phyloP scores from a whole-genome alignment of 2,888 invertebrate genomes.

The Dusona sp. region DNA sequence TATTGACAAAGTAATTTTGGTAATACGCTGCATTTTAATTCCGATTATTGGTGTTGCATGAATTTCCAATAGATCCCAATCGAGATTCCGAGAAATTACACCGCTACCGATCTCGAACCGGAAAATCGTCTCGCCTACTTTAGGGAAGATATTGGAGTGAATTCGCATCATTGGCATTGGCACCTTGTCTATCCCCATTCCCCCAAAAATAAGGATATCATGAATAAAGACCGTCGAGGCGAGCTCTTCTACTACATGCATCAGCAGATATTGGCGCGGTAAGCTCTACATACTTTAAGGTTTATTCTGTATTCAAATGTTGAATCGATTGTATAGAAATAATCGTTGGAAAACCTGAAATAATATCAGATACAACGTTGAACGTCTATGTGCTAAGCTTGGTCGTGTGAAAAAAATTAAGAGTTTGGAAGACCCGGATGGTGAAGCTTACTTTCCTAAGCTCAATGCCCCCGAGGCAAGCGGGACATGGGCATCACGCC shows the following conservation, averaged over 20 bases:
- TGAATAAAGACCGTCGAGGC: conserved; percentile 91
- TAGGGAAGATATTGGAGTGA: conserved; percentile 94
- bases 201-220: conserved; percentile 88
- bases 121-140: conserved; percentile 94
- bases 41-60: neutral
- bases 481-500: conserved; percentile 91
- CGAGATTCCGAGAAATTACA: conserved; percentile 90
- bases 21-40: neutral
- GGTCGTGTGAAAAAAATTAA: conserved; percentile 87
- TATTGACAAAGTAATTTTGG: neutral
- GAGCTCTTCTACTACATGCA: conserved; percentile 94
- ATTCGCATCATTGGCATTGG: conserved; percentile 97
- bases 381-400: conserved; percentile 91
- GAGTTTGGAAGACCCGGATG: conserved; percentile 90
- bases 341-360: neutral
- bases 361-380: conserved; percentile 89
- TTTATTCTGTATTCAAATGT: neutral
- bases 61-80: conserved; percentile 86
- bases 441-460: conserved; percentile 94
- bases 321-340: neutral
- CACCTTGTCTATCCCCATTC: conserved; percentile 93
- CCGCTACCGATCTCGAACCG: conserved; percentile 90
- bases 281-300: conserved; percentile 10
- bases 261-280: conserved; percentile 89
- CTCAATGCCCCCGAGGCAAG: conserved; percentile 92